Evolutionary conservation across 2,113 vertebrate genomes (phyloP), one percentile per base, ranked within the genome.

Genomic region (Clarias batrachus): DNA sequence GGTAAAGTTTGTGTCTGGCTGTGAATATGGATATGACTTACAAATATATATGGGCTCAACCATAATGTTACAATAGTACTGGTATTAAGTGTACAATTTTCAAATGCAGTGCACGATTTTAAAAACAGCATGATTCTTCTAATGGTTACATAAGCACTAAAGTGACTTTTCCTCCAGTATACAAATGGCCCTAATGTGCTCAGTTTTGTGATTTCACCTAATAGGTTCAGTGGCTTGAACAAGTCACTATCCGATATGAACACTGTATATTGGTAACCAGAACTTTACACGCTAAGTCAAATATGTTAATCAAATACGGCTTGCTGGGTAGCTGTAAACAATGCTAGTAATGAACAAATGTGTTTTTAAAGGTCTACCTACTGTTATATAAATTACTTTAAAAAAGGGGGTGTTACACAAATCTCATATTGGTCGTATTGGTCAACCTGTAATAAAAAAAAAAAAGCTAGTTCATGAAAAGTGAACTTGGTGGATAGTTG

Each of bases 1-100:
- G 93, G 96, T 97, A 85, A 85, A 89, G 13, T 17, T 14, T 57
- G 19, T 19, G 23, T 37, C 13, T 52, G 41, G 19, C 41, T 27
- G 12, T 79, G 21, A 30, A 79, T 5, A 21, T 33, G 8, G 27
- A 79, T 19, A 4, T 33, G 7, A 33, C 2, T 25, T 78, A 56
- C 13, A 56, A 41, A 19, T 48, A 41, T 11, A 73, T 48, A 16
- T 56, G 12, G 54, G 11, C 3, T 14, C 21, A 23, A 1, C 4
- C 3, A 23, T 48, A 41, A 48, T 74, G 12, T 25, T 76, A 76
- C 1, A 23, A 9, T 48, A 11, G 48, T 48, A 11, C 70, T 23
- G 70, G 2, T 48, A 73, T 23, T 48, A 23, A 41, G 10, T 73
- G 33, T 23, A 23, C 48, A 23, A 21, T 23, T 73, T 41, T 41